Evolutionary conservation across 2,113 vertebrate species (phyloP).

Genomic region (Dipodomys merriami): DNA sequence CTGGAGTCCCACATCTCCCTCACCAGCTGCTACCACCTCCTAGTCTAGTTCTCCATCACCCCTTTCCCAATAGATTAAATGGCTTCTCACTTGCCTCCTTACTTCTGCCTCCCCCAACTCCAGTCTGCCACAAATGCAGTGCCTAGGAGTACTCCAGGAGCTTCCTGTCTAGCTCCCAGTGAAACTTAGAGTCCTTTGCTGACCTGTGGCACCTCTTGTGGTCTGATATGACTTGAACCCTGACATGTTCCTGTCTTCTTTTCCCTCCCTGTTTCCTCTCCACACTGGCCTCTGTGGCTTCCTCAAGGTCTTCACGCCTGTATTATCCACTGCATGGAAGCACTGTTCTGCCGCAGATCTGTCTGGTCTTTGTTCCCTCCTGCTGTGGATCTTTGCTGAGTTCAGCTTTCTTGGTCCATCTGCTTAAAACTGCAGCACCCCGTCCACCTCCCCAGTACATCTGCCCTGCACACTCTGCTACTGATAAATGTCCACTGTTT

Average conservation of each 20-base stretch:
- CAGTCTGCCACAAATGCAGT: neutral
- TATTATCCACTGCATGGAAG: neutral
- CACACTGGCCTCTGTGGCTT: neutral
- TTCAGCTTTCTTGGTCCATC: neutral
- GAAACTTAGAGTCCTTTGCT: neutral
- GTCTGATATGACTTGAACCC: neutral
- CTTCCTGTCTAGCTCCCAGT: neutral
- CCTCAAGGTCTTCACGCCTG: neutral
- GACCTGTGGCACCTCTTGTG: neutral
- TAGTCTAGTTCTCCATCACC: neutral
- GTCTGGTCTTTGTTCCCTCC: neutral
- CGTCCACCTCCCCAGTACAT: neutral
- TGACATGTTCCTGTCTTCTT: rapidly evolving
- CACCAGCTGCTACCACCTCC: neutral
- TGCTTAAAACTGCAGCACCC: neutral
- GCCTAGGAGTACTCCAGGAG: neutral
- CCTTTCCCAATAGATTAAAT: neutral
- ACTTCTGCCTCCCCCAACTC: neutral
- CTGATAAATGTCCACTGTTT: neutral
- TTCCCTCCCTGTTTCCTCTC: neutral
- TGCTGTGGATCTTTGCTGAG: neutral
- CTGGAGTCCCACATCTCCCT: neutral
- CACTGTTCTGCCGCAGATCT: neutral
- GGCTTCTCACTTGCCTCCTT: neutral
- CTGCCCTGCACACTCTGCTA: neutral